Percentiles rank a stretch among this genome's conserved stretches.
Evolutionary conservation across 2,797 vertebrate species (phyloP).

Genomic region (Melanogrammus aeglefinus): DNA sequence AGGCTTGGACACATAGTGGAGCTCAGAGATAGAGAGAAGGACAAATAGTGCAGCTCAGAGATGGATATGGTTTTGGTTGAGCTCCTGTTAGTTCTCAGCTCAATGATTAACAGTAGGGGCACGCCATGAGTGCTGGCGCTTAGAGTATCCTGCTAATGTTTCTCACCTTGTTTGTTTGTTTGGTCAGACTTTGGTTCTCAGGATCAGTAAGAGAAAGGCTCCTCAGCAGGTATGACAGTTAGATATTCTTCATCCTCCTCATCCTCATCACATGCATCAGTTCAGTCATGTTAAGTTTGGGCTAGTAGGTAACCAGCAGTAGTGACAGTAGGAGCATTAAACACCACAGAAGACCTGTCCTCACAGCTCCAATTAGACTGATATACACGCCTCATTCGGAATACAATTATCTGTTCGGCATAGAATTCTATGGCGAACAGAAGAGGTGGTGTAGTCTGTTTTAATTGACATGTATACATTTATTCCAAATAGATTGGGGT

Average conservation of each 20-base stretch:
- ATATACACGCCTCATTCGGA: no score
- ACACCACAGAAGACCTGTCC: no score
- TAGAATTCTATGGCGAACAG: no score
- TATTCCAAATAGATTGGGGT: no score
- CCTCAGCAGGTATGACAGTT: not conserved
- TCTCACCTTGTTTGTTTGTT: conserved; percentile 3
- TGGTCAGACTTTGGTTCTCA: conserved; percentile 16
- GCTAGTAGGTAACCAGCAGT: not conserved
- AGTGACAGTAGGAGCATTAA: not conserved
- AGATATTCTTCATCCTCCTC: not conserved
- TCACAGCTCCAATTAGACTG: no score
- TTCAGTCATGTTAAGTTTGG: not conserved
- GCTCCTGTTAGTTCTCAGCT: not conserved
- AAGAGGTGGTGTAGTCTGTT: no score
- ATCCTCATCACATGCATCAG: not conserved
- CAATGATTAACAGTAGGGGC: not conserved
- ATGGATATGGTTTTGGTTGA: not conserved
- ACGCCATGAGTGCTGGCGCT: not conserved
- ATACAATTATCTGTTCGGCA: no score
- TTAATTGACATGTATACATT: no score
- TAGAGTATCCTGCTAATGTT: not conserved
- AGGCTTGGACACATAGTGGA: no score
- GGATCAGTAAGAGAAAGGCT: conserved; percentile 11
- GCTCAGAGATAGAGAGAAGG: no score
- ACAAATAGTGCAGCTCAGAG: not conserved